These are phyloP conservation scores for Musca vetustissima DNA, from an alignment of 1,140 invertebrate genomes.

Conservation along the genomic window DNA sequence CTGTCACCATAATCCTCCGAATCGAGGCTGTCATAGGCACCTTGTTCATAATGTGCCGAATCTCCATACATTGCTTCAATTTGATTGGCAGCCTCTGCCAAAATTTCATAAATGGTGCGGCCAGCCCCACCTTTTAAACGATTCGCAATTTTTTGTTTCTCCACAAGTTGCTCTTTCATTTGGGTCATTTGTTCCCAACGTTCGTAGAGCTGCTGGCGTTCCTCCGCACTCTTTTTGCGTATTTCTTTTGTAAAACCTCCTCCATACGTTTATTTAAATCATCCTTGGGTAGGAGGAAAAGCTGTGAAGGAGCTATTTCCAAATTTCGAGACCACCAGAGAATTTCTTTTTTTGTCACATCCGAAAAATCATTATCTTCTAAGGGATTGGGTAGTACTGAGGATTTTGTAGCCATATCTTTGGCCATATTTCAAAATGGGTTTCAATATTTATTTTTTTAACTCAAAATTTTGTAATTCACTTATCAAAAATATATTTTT, in stretches of 20 bases:
- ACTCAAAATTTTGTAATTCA: too few species aligned
- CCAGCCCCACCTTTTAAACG: slow-evolving; percentile 9
- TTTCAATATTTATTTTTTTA: too few species aligned
- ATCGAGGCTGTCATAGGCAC: too few species aligned
- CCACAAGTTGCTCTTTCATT: slow-evolving; percentile 35
- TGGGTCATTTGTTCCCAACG: slow-evolving; percentile 35
- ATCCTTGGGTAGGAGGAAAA: slow-evolving; percentile 25
- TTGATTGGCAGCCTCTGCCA: slow-evolving; percentile 30
- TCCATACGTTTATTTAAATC: slow-evolving; percentile 20
- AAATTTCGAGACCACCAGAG: slow-evolving; percentile 33
- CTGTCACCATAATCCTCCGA: too few species aligned
- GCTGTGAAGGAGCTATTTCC: slow-evolving; percentile 29
- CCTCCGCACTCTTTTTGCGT: slow-evolving; percentile 18
- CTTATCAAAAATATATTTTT: too few species aligned
- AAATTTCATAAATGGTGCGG: slow-evolving; percentile 36
- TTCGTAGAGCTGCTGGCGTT: slow-evolving; percentile 16
- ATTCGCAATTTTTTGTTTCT: slow-evolving; percentile 37
- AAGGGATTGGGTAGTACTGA: slow-evolving; percentile 20
- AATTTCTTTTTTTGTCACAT: slow-evolving; percentile 25
- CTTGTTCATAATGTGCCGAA: neutral
- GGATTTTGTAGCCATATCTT: too few species aligned
- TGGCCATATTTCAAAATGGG: too few species aligned
- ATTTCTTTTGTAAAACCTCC: neutral
- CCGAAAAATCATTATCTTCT: slow-evolving; percentile 26
- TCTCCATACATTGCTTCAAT: slow-evolving; percentile 28